Evolutionary conservation across 2,797 vertebrate species (phyloP).

Genomic region (Cryptoprocta ferox): DNA sequence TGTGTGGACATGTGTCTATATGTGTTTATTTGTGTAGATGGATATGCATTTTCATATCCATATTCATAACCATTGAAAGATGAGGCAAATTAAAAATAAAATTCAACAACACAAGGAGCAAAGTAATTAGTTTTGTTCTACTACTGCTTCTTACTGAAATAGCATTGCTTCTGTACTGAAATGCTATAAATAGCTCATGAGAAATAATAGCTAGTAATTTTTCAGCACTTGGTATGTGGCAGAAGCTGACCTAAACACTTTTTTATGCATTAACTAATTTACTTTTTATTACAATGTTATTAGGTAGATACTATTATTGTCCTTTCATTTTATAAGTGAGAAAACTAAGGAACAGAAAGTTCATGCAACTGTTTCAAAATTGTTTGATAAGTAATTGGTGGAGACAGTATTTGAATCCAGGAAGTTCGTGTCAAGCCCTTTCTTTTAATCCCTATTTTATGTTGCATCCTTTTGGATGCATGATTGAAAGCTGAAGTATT

Average conservation of each 20-base stretch:
- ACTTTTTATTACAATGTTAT: neutral
- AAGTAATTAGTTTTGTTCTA: neutral
- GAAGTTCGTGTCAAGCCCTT: neutral
- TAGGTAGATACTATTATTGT: neutral
- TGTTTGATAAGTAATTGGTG: neutral
- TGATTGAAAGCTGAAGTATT: neutral
- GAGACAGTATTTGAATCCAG: neutral
- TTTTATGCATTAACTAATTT: neutral
- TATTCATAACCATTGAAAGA: neutral
- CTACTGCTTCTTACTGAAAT: neutral
- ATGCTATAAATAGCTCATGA: neutral
- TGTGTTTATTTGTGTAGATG: neutral
- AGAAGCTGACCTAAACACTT: neutral
- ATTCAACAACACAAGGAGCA: neutral
- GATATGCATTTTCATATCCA: neutral
- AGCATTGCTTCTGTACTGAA: neutral
- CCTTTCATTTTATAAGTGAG: neutral
- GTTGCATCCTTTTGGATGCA: neutral
- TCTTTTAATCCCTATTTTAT: neutral
- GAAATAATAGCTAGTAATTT: neutral
- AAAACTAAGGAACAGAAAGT: neutral
- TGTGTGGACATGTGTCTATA: neutral
- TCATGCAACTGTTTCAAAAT: neutral
- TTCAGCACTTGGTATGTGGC: neutral
- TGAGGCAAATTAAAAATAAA: conserved; percentile 34